A percentile compares a stretch with the other conserved stretches of the same genome.
Conservation (phyloP, 2,888 invertebrate species). For the Leucoptera coffeella region DNA sequence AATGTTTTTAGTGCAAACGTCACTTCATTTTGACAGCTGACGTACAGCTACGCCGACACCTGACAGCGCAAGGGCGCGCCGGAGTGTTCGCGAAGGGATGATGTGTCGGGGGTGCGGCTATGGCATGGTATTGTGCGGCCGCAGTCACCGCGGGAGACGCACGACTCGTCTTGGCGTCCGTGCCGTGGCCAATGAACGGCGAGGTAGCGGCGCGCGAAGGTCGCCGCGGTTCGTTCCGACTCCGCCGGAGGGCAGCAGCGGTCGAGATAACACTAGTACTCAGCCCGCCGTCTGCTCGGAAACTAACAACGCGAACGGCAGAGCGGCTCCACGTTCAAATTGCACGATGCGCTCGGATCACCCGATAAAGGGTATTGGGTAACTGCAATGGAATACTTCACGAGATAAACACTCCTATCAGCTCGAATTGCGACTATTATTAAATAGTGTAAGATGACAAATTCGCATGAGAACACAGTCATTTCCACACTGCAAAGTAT, state of each 20-base stretch:
- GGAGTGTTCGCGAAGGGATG: constrained; percentile 15
- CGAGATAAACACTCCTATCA: no score
- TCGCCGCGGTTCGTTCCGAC: constrained; percentile 15
- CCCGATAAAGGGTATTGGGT: no score
- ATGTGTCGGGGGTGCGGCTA: constrained; percentile 10
- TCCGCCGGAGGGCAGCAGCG: constrained; percentile 25
- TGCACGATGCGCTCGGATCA: no score
- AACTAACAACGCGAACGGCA: constrained; percentile 20
- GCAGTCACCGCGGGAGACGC: constrained; percentile 15
- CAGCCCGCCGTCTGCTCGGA: constrained; percentile 36
- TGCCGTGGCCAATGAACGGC: constrained; percentile 45
- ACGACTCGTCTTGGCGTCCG: constrained; percentile 26
- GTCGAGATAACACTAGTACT: constrained; percentile 20
- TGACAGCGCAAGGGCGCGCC: constrained; percentile 15
- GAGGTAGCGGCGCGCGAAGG: constrained; percentile 23
- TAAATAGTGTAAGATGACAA: no score
- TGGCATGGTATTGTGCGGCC: constrained; percentile 26
- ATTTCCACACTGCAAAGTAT: no score
- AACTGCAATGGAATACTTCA: no score
- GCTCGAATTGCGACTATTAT: no score
- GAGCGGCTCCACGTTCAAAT: no score
- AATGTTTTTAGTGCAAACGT: constrained; percentile 18
- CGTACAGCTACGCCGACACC: constrained; percentile 23
- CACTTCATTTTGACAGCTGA: constrained; percentile 46
- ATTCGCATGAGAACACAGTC: no score